phyloP scores from a whole-genome alignment of 2,797 vertebrate species.

The Stomatorhinus walkeri region DNA sequence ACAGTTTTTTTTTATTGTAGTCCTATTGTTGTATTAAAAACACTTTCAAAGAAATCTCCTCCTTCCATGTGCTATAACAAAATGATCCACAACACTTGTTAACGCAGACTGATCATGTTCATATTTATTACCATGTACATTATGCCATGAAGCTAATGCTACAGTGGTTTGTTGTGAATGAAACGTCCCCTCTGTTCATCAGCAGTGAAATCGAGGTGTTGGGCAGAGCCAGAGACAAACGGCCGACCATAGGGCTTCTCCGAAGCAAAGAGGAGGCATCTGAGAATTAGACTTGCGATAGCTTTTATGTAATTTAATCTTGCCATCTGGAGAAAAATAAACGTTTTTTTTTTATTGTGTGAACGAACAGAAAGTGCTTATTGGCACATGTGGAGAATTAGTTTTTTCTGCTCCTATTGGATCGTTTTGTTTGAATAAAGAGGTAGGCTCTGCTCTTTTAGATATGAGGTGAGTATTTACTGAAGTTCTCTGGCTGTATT shows the following conservation, averaged over 20 bases:
- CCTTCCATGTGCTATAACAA: neutral
- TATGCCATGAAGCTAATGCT: neutral
- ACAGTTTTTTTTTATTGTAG: slow-evolving; percentile 33
- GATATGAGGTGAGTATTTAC: slow-evolving; percentile 7
- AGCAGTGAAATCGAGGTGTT: slow-evolving; percentile 67
- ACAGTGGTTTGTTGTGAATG: slow-evolving; percentile 14
- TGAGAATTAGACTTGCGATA: slow-evolving; percentile 72
- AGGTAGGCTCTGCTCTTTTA: neutral
- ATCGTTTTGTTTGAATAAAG: neutral
- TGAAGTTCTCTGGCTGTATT: neutral
- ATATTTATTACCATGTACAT: neutral
- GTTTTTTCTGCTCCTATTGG: neutral
- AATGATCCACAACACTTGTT: neutral
- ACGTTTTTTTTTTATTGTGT: slow-evolving; percentile 54
- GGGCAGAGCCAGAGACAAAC: slow-evolving; percentile 67
- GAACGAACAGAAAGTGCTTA: slow-evolving; percentile 1
- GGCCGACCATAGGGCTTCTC: slow-evolving; percentile 63
- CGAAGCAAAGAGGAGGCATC: slow-evolving; percentile 55
- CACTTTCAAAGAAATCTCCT: neutral
- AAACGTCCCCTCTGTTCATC: slow-evolving; percentile 26
- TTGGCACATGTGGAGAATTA: neutral
- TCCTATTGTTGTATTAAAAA: neutral
- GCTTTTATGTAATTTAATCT: slow-evolving; percentile 80
- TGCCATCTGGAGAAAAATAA: slow-evolving; percentile 79
- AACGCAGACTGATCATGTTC: neutral